Evolutionary conservation across 1,140 invertebrate species (phyloP), one percentile per base, ranked within the genome.

Genomic region (Arctopsyche grandis): DNA sequence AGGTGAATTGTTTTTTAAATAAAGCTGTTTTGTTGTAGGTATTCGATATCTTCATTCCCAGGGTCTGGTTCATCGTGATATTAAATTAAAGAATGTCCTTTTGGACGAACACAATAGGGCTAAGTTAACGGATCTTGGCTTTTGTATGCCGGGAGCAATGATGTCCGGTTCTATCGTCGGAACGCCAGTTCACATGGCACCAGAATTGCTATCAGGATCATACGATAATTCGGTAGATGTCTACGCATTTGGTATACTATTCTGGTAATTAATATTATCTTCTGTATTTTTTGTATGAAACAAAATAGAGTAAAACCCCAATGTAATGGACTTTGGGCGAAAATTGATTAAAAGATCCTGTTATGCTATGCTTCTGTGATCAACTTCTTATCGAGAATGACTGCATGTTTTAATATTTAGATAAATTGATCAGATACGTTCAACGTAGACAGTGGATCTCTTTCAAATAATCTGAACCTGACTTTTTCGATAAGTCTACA

Each of bases 111-210:
- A 91, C 5, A 92, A 94, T 84, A 90, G 95, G 43, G 96, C 94
- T 0, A 95, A 96, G 85, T 88, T 97, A 24, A 96, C 95, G 0
- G 96, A 97, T 88, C 90, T 97, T 5, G 96, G 96, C 0, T 98
- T 98, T 88, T 97, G 96, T 84, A 96, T 97, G 83, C 95, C 95
- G 0, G 95, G 95, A 86, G 95, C 95, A 0, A 96, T 97, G 92
- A 95, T 97, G 91, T 96, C 94, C 4, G 95, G 93, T 12, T 94
- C 93, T 81, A 91, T 95, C 75, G 94, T 95, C 9, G 96, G 96
- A 16, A 97, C 96, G 7, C 96, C 96, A 0, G 94, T 97, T 78
- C 96, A 97, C 84, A 97, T 98, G 96, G 95, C 96, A 38, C 96
- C 96, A 0, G 96, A 98, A 88, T 89, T 98, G 21, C 90, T 97